Percentiles rank a stretch among this genome's conserved stretches.
These are phyloP conservation scores for Cryptophagus acutangulus DNA, from an alignment of 2,888 invertebrate species.

Conservation along the genomic window DNA sequence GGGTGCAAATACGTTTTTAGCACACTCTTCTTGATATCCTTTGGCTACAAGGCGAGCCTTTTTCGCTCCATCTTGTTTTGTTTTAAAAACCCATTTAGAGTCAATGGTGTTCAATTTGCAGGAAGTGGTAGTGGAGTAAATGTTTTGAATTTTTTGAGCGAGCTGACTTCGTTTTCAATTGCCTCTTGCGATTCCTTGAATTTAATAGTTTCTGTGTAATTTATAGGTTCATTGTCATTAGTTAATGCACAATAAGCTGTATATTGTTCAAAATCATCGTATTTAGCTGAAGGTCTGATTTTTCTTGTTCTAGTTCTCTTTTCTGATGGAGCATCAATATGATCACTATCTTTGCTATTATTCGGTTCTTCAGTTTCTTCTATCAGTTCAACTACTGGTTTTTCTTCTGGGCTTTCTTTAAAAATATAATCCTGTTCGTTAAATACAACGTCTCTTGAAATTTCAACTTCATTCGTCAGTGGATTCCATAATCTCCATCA, in stretches of 20 bases:
- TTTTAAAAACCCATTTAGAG: conserved; percentile 20
- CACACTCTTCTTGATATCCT: conserved; percentile 20
- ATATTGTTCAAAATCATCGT: conserved; percentile 16
- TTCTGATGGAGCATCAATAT: conserved; percentile 7
- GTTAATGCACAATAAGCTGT: conserved; percentile 15
- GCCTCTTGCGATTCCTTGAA: no score
- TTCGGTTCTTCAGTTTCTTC: neutral
- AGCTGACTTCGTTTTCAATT: no score
- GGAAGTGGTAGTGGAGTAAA: neutral
- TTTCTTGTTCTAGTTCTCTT: conserved; percentile 12
- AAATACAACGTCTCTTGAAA: conserved; percentile 25
- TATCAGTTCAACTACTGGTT: conserved; percentile 11
- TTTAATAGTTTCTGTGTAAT: no score
- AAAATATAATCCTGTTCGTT: conserved; percentile 19
- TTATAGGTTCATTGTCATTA: no score
- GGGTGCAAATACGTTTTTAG: conserved; percentile 11
- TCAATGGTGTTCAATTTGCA: conserved; percentile 11
- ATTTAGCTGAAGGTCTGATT: conserved; percentile 14
- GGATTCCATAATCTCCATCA: conserved; percentile 28
- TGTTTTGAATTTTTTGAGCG: no score
- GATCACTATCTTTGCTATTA: neutral
- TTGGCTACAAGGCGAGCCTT: conserved; percentile 28
- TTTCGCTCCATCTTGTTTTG: conserved; percentile 20
- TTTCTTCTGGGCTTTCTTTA: conserved; percentile 9
- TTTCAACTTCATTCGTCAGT: conserved; percentile 20